Evolutionary conservation across 1,140 invertebrate genomes (phyloP), one percentile per base, ranked within the genome.

Genomic region (Pygmarrhopalites habei): DNA sequence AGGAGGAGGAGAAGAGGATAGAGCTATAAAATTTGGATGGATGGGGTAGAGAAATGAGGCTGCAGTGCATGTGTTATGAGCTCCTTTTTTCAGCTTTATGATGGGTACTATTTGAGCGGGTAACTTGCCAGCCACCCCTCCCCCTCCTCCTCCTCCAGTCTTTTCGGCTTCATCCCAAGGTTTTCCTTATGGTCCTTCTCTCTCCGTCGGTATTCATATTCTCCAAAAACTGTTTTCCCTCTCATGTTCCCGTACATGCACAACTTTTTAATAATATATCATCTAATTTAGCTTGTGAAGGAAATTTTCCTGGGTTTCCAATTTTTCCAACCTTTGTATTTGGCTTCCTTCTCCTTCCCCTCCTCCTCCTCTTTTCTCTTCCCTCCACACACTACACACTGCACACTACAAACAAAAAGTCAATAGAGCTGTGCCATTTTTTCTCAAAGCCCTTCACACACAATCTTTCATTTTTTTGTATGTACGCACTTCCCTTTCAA

Each of bases 241-340:
- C 49, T 26, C 21, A 28, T 52, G 23, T 52, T 29, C 29, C 49
- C 29, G 23, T 29, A 15, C 21, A 26, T 4, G 23, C n/a, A 17
- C 12, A 15, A 32, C n/a, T 35, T 39, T 30, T 56, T 66, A 70
- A 70, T 70, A 67, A 70, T 70, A 62, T 65, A 70, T 70, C 65
- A 70, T 67, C 64, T 70, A 66, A 70, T 70, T 70, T 56, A 41
- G 53, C 35, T 21, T n/a, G n/a, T n/a, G n/a, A n/a, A n/a, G n/a
- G n/a, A n/a, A n/a, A n/a, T n/a, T n/a, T n/a, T n/a, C n/a, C 30
- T 39, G 21, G 60, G 57, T 65, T 65, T 67, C 59, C 65, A 70
- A 65, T 65, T 70, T 64, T 67, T 67, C 65, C 57, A 60, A 57
- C 55, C 66, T 59, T 61, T 53, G 44, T 62, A 51, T 58, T 59